These are phyloP conservation scores for Pterostichus madidus DNA, from an alignment of 2,888 invertebrate genomes.

Conservation along the genomic window DNA sequence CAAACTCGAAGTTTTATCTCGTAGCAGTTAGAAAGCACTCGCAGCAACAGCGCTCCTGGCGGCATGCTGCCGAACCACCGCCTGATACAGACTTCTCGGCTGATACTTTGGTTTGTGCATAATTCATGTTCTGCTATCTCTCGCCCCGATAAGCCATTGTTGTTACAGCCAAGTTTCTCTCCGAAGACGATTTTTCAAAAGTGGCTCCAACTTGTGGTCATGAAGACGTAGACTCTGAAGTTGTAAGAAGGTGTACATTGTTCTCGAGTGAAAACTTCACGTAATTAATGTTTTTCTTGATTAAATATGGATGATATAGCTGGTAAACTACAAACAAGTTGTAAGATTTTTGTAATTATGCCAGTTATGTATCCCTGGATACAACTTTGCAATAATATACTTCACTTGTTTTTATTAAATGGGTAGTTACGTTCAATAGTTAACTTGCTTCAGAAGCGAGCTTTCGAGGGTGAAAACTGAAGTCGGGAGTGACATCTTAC, in stretches of 20 bases:
- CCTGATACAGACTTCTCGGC: slow-evolving; percentile 19
- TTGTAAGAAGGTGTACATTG: slow-evolving; percentile 21
- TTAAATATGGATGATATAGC: slow-evolving; percentile 23
- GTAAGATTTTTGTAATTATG: slow-evolving; percentile 20
- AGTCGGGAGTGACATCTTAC: too few relatives aligned
- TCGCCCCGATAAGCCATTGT: slow-evolving; percentile 73
- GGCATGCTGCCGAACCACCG: slow-evolving; percentile 64
- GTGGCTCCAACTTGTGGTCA: background rate
- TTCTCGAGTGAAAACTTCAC: slow-evolving; percentile 28
- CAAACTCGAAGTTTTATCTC: slow-evolving; percentile 45
- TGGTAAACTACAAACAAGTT: background rate
- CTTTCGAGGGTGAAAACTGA: too few relatives aligned
- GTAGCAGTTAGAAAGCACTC: too few relatives aligned
- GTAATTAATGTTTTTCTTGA: slow-evolving; percentile 43
- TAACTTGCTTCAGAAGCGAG: too few relatives aligned
- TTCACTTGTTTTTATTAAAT: background rate
- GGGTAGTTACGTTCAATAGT: too few relatives aligned
- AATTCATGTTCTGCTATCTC: slow-evolving; percentile 74
- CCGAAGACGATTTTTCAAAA: slow-evolving; percentile 52
- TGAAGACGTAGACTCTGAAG: background rate
- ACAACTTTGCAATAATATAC: background rate
- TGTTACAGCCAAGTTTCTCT: slow-evolving; percentile 70
- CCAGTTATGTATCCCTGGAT: slow-evolving; percentile 23
- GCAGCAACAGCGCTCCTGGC: slow-evolving; percentile 67
- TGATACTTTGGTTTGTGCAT: slow-evolving; percentile 72